Evolutionary conservation across 1,140 invertebrate genomes (phyloP), one percentile per base, ranked within the genome.

Genomic region (Hyles vespertilio): DNA sequence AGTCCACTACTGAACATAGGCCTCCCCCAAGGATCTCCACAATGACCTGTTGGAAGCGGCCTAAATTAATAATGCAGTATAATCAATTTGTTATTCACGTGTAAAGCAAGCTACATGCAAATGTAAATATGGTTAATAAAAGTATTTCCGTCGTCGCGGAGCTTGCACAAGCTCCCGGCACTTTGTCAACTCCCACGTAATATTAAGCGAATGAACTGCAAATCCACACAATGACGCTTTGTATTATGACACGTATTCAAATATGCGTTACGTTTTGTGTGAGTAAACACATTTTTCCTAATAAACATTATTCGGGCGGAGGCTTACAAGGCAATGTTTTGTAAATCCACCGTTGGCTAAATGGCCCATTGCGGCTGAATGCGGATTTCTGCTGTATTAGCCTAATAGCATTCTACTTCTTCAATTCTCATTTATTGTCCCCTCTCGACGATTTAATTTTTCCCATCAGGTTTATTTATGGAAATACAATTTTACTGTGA

Each of bases 361-460:
- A 85, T 83, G 68, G 77, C 67, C 79, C 76, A 83, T 83, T 81
- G 72, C 69, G 77, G 72, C 63, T 62, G 61, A 75, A 80, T 69
- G 73, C 67, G 75, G 74, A 72, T 82, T 77, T 74, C 70, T 69
- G 63, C 74, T 72, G 77, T 77, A 79, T 83, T 85, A 81, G 61
- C 67, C 69, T 78, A 78, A 79, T 72, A 65, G 70, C 73, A 48
- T 59, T 69, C 67, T 65, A 75, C 68, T 77, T 72, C 68, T 81
- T 78, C 72, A 78, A 79, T 78, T 79, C 52, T 63, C 69, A 67
- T 79, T 77, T 71, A 74, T 67, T 67, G 68, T 50, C 22, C 48
- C n/a, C 49, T 67, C 60, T 60, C 66, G 64, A 54, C 58, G 55
- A 63, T 70, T 69, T 67, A 65, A 61, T 68, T 65, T 22, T 22